Percentiles rank a stretch among this genome's conserved stretches.
These are phyloP conservation scores for Rambutsinella grinnellia DNA, from an alignment of 2,888 invertebrate genomes.

Conservation along the genomic window DNA sequence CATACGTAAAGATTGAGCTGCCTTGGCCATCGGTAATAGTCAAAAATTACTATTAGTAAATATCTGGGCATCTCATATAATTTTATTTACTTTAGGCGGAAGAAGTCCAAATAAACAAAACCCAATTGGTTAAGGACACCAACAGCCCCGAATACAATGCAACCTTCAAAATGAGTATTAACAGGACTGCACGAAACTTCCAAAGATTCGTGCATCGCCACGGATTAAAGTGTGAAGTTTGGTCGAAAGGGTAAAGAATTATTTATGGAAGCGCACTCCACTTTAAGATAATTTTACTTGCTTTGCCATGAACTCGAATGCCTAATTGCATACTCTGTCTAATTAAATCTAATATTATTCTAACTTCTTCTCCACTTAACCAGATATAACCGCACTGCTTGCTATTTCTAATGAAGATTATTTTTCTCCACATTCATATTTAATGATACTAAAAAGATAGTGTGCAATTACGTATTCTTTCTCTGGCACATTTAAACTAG, in stretches of 20 bases:
- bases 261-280: conserved; percentile 20
- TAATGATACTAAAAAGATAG: no score
- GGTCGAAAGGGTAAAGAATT: conserved; percentile 86
- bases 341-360: no score
- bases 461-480: no score
- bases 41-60: not conserved
- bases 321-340: no score
- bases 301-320: no score
- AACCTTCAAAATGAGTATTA: conserved; percentile 83
- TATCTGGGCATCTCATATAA: not conserved
- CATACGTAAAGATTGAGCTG: conserved; percentile 93
- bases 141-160: conserved; percentile 91
- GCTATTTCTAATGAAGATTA: no score
- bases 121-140: conserved; percentile 83
- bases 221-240: conserved; percentile 90
- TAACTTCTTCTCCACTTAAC: no score
- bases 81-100: conserved; percentile 73
- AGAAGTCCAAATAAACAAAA: conserved; percentile 80
- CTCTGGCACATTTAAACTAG: conserved; percentile 48
- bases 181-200: conserved; percentile 83
- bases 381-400: no score
- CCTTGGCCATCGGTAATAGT: conserved; percentile 87
- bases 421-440: no score
- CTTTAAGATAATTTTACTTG: no score
- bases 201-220: conserved; percentile 90